Conservation (phyloP, 2,797 vertebrate genomes). For the Gallinago solitaria region DNA sequence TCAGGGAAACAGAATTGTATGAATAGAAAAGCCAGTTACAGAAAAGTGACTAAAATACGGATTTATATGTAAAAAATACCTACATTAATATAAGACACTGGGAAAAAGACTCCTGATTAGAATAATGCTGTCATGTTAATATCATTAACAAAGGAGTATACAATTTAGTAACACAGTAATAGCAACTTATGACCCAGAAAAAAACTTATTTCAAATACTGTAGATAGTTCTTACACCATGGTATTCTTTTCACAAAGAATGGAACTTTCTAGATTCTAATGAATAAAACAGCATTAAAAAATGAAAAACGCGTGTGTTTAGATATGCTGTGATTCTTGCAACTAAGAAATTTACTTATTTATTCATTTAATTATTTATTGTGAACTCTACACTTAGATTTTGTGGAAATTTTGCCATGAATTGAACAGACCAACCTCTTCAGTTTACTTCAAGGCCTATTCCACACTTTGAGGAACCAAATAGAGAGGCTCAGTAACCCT, state of each 20-base stretch:
- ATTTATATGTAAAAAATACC: neutral
- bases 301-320: neutral
- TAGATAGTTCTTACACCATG: neutral
- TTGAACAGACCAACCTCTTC: neutral
- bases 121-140: neutral
- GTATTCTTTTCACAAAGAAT: neutral
- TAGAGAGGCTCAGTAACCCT: neutral
- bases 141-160: neutral
- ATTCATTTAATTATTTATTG: neutral
- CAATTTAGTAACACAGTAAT: neutral
- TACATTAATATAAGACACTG: neutral
- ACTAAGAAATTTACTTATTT: neutral
- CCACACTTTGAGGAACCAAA: neutral
- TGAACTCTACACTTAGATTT: neutral
- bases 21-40: neutral
- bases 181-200: neutral
- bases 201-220: neutral
- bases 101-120: neutral
- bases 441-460: neutral
- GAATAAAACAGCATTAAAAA: neutral
- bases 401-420: neutral
- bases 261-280: neutral
- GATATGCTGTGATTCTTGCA: neutral
- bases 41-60: neutral
- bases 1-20: neutral